These are phyloP conservation scores for Isoperla grammatica DNA, from an alignment of 2,888 invertebrate genomes.

Conservation along the genomic window DNA sequence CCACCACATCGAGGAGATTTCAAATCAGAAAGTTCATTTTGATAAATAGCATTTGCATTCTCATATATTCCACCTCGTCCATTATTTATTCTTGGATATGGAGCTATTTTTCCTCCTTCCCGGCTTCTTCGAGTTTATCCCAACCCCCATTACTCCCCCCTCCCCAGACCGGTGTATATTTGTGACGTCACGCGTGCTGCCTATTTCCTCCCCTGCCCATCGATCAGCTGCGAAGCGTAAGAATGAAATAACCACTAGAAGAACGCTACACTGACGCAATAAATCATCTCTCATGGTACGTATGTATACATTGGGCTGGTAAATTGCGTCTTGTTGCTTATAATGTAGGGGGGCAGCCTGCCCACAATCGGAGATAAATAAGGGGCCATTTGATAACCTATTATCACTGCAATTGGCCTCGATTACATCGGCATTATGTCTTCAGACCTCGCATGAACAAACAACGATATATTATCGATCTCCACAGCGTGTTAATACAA, in stretches of 20 bases:
- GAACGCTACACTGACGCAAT: neutral
- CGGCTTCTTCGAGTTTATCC: neutral
- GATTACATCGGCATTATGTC: too few relatives aligned
- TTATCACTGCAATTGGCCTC: too few relatives aligned
- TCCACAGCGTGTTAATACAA: too few relatives aligned
- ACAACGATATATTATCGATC: too few relatives aligned
- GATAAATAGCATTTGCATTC: too few relatives aligned
- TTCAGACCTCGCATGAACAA: too few relatives aligned
- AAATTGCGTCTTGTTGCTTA: neutral
- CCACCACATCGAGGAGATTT: too few relatives aligned
- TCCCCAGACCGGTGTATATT: neutral
- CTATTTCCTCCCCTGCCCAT: slow-evolving; percentile 8
- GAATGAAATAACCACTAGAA: slow-evolving; percentile 11
- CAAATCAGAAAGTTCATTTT: too few relatives aligned
- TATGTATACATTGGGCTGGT: slow-evolving; percentile 1
- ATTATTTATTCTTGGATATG: neutral
- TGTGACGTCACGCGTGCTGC: slow-evolving; percentile 9
- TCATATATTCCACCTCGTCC: neutral
- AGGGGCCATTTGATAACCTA: too few relatives aligned
- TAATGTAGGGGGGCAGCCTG: too few relatives aligned
- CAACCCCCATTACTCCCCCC: neutral
- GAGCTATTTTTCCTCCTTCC: slow-evolving; percentile 5
- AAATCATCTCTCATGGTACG: slow-evolving; percentile 1
- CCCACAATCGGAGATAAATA: too few relatives aligned
- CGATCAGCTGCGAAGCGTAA: neutral